Evolutionary conservation across 2,797 vertebrate genomes (phyloP), one percentile per base, ranked within the genome.

Genomic region (Sebastes diploproa): DNA sequence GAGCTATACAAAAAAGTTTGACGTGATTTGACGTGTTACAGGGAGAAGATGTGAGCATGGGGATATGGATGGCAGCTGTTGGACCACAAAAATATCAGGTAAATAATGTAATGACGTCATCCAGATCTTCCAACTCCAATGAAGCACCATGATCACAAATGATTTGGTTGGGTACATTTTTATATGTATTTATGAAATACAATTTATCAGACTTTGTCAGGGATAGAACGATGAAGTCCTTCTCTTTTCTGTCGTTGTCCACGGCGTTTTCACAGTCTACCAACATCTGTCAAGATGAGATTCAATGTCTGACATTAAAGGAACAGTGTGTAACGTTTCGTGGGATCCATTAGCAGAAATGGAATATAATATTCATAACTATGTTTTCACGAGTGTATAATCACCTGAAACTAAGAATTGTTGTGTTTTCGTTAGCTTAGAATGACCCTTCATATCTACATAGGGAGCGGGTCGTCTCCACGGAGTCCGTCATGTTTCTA

Each of bases 1-100:
- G 42, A 46, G 42, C 42, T 46, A 3, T 7, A 46, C 16, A 46
- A 46, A 46, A 46, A 46, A 46, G 42, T 18, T 46, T 18, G 16
- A 46, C 16, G 7, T 46, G 3, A 46, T 16, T 46, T 46, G 50
- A 52, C 20, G 0, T 52, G 11, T 88, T 81, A 22, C 82, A 99
- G 98, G 98, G 98, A 77, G 98, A 99, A 94, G 98, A 99, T 76
- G 98, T 99, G 59, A 99, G 98, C 92, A 99, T 99, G 98, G 98
- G 98, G 75, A 99, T 99, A 77, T 99, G 98, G 98, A 99, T 99
- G 98, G 97, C 98, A 74, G 98, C 98, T 42, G 96, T 99, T 29
- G 98, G 97, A 77, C 98, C 98, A 18, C 96, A 94, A 76, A 95
- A 98, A 69, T 97, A 98, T 83, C 98, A 99, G 97, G 97, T 98